Evolutionary conservation across 2,888 invertebrate genomes (phyloP).

Genomic region (Drosophila histrio): DNA sequence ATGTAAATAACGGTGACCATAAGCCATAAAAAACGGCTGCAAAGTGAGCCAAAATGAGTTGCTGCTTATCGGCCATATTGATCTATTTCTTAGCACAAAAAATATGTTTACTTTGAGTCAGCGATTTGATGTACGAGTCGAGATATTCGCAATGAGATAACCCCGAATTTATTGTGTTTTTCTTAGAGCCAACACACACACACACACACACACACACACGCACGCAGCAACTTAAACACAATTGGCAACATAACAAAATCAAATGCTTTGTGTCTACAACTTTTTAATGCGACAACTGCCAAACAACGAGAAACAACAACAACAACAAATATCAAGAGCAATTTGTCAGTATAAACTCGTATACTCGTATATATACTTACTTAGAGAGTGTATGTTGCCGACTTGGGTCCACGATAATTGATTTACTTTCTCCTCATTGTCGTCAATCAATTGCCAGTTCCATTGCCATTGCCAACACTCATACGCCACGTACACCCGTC

Average conservation of each 20-base stretch:
- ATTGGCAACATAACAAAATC: conserved; percentile 37
- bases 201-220: neutral
- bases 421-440: conserved; percentile 71
- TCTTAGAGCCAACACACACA: conserved; percentile 4
- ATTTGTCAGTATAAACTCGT: conserved; percentile 57
- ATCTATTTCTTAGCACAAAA: conserved; percentile 38
- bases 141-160: conserved; percentile 42
- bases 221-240: conserved; percentile 1
- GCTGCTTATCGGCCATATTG: conserved; percentile 64
- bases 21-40: conserved; percentile 40
- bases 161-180: conserved; percentile 57
- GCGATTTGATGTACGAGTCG: conserved; percentile 62
- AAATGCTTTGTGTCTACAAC: conserved; percentile 59
- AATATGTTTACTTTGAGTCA: conserved; percentile 66
- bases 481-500: conserved; percentile 69
- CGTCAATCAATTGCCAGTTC: conserved; percentile 76
- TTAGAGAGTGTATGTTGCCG: conserved; percentile 23
- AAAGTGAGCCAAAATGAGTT: conserved; percentile 50
- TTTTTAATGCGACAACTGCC: conserved; percentile 70
- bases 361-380: neutral
- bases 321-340: conserved; percentile 36
- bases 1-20: conserved; percentile 60
- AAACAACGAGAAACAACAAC: conserved; percentile 19
- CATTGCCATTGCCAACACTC: conserved; percentile 56
- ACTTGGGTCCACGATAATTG: conserved; percentile 67